These are phyloP conservation scores for Drepanosiphum platanoidis DNA, from an alignment of 2,888 invertebrate genomes.

Conservation along the genomic window DNA sequence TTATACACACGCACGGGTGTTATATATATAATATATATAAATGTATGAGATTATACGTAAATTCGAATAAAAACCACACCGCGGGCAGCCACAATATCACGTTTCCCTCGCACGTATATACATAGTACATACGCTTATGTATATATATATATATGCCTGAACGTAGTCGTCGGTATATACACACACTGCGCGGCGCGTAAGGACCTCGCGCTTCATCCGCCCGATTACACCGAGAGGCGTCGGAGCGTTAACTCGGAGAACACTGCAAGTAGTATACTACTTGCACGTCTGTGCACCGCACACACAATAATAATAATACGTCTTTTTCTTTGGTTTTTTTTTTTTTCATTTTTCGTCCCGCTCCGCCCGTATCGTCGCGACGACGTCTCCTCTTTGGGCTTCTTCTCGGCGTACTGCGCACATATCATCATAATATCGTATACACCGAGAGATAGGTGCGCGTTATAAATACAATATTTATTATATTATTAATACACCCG, in stretches of 20 bases:
- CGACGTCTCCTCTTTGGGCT: too few species aligned
- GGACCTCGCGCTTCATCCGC: slow-evolving; percentile 37
- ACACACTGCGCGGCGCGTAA: background rate
- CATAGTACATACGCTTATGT: background rate
- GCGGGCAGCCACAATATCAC: slow-evolving; percentile 33
- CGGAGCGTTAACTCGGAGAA: slow-evolving; percentile 35
- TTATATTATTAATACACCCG: too few species aligned
- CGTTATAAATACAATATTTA: too few species aligned
- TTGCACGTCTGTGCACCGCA: background rate
- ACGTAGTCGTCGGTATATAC: background rate
- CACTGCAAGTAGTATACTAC: too few species aligned
- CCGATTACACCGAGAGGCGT: slow-evolving; percentile 51
- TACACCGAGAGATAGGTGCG: too few species aligned
- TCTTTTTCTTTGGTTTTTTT: too few species aligned
- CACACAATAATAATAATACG: too few species aligned
- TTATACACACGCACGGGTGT: background rate
- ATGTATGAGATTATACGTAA: background rate
- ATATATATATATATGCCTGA: background rate
- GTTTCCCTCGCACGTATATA: slow-evolving; percentile 10
- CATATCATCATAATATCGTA: too few species aligned
- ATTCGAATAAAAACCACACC: slow-evolving; percentile 42
- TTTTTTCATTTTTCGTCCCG: too few species aligned
- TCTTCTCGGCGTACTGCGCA: too few species aligned
- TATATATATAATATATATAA: background rate
- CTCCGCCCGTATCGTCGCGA: too few species aligned